These are phyloP conservation scores for Cynopterus brachyotis DNA, from an alignment of 2,113 vertebrate genomes.

Conservation along the genomic window DNA sequence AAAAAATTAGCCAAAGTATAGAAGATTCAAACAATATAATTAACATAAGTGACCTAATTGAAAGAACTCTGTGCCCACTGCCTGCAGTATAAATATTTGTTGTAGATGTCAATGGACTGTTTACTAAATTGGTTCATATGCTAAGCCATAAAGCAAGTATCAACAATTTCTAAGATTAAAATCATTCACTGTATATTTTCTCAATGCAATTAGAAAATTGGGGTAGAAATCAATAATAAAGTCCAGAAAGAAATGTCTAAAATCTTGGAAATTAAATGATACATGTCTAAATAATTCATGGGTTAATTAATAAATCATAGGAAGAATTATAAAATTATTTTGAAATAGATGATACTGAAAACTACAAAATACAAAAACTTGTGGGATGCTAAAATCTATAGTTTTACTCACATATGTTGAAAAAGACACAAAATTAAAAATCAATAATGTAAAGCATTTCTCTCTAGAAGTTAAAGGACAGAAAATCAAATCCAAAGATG, in stretches of 20 bases:
- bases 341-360: background rate
- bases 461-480: background rate
- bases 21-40: background rate
- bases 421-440: background rate
- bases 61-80: background rate
- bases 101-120: background rate
- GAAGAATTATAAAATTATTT: background rate
- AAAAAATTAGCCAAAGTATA: background rate
- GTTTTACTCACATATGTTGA: background rate
- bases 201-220: background rate
- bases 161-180: background rate
- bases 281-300: background rate
- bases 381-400: background rate
- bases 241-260: background rate
- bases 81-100: background rate
- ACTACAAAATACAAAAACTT: background rate
- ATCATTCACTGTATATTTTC: background rate
- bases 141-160: background rate
- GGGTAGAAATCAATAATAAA: background rate
- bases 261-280: background rate
- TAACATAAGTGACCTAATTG: background rate
- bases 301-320: background rate
- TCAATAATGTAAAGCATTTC: background rate
- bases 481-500: background rate
- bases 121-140: background rate